These are phyloP conservation scores for Conomelus anceps DNA, from an alignment of 2,888 invertebrate species.

Conservation along the genomic window DNA sequence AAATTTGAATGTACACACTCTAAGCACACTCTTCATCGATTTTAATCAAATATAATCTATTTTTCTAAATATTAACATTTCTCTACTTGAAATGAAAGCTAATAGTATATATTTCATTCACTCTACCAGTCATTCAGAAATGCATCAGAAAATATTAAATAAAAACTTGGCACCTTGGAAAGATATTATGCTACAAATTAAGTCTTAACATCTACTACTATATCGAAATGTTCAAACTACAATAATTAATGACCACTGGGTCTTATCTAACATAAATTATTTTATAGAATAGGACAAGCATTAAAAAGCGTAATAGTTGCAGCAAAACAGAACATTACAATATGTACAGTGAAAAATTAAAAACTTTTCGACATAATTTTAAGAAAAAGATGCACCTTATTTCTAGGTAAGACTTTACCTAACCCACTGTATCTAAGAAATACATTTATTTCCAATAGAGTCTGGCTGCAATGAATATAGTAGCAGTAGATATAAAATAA, in stretches of 20 bases:
- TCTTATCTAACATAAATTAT: not conserved
- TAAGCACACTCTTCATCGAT: not conserved
- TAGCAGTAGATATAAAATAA: not conserved
- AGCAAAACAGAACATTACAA: not conserved
- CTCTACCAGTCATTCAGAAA: not conserved
- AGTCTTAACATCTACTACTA: not conserved
- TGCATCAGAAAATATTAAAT: not conserved
- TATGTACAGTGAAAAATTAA: not conserved
- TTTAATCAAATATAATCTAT: not conserved
- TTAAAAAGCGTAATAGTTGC: not conserved
- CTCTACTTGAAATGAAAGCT: not conserved
- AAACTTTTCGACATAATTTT: not conserved
- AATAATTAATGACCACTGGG: not conserved
- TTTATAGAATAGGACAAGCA: not conserved
- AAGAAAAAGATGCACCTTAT: not conserved
- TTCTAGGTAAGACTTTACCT: not conserved
- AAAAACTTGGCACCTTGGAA: not conserved
- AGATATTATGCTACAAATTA: not conserved
- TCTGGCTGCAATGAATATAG: not conserved
- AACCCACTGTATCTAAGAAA: not conserved
- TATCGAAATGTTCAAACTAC: not conserved
- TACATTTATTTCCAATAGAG: not conserved
- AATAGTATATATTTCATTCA: not conserved
- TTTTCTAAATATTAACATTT: not conserved
- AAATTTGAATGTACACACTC: not conserved